Conservation (phyloP, 2,113 vertebrate genomes). For the Malurus alboscapulatus region DNA sequence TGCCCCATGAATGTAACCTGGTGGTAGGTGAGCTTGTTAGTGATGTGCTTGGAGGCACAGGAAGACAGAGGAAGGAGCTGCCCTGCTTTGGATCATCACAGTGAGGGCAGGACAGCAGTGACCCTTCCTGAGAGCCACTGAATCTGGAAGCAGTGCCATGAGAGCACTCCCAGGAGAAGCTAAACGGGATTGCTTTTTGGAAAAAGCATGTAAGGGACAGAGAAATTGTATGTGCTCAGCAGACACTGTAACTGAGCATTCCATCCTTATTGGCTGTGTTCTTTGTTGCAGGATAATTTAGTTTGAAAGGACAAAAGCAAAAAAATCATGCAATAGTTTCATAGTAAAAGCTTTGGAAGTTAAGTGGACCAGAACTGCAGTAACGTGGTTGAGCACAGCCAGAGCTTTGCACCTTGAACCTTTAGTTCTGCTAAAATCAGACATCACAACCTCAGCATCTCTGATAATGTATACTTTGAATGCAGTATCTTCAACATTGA, state of each 20-base stretch:
- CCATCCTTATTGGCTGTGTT: not conserved
- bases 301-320: not conserved
- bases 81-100: not conserved
- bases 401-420: not conserved
- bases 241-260: not conserved
- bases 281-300: not conserved
- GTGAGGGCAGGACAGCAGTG: not conserved
- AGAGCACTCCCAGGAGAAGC: not conserved
- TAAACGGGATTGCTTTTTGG: not conserved
- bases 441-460: not conserved
- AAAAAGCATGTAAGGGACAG: not conserved
- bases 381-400: not conserved
- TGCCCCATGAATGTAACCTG: not conserved
- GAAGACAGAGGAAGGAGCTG: not conserved
- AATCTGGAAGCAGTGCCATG: not conserved
- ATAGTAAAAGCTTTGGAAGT: not conserved
- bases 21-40: not conserved
- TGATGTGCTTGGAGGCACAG: fast-evolving
- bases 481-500: not conserved
- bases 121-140: not conserved
- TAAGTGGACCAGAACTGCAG: not conserved
- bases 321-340: not conserved
- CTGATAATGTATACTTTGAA: not conserved
- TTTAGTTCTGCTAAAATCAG: not conserved
- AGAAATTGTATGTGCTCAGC: not conserved